Conservation (phyloP, 64 coral and sea anemone genomes). For the Montipora sp. region DNA sequence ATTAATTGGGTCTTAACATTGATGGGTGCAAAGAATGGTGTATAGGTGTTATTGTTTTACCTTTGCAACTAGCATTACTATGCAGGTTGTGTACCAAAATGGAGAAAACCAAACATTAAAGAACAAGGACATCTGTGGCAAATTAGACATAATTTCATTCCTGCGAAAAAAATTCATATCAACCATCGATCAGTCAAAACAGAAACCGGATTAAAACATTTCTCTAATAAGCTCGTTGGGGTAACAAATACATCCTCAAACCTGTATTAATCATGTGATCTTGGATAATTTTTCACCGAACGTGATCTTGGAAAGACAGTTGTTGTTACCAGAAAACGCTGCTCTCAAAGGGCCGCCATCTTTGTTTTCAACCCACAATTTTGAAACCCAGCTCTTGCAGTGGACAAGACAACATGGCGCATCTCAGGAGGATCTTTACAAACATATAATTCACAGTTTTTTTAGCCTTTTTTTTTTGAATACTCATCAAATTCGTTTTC, state of each 20-base stretch:
- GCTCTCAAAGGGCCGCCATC: slow-evolving; percentile 85
- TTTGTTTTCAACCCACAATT: slow-evolving; percentile 75
- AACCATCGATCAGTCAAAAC: too few relatives aligned
- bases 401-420: slow-evolving; percentile 80
- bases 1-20: too few relatives aligned
- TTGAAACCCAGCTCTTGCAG: slow-evolving; percentile 41
- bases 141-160: slow-evolving; percentile 96
- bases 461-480: neutral
- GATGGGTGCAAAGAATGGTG: neutral
- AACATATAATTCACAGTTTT: neutral
- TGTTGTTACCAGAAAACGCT: slow-evolving; percentile 88
- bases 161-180: slow-evolving; percentile 44
- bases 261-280: slow-evolving; percentile 81
- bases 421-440: slow-evolving; percentile 27
- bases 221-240: too few relatives aligned
- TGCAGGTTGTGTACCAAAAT: slow-evolving; percentile 89
- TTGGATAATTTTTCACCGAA: slow-evolving; percentile 71
- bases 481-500: neutral
- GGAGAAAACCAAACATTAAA: slow-evolving; percentile 96
- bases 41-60: slow-evolving; percentile 42
- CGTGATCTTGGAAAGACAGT: slow-evolving; percentile 94
- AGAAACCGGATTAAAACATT: too few relatives aligned
- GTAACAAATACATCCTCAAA: slow-evolving; percentile 3
- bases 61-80: slow-evolving; percentile 91
- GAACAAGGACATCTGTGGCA: slow-evolving; percentile 96